Percentiles rank a stretch among this genome's conserved stretches.
Evolutionary conservation across 2,888 invertebrate genomes (phyloP).

Genomic region (Harmothoe impar): DNA sequence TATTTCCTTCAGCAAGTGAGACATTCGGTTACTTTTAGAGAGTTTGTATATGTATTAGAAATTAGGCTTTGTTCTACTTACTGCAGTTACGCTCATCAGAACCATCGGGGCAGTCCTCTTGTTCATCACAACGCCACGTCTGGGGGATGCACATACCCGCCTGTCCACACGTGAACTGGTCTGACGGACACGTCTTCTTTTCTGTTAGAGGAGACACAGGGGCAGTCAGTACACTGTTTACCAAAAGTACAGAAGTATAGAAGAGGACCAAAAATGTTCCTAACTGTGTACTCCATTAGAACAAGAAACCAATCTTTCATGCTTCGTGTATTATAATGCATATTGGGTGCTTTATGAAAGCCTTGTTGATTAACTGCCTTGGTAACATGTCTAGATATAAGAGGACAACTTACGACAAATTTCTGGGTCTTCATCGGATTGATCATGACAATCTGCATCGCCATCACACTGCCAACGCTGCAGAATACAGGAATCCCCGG

Average conservation of each 20-base stretch:
- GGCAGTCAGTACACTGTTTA: no score
- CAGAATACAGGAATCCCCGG: constrained; percentile 74
- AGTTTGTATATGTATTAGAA: no score
- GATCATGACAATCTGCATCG: constrained; percentile 86
- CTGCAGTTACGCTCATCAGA: constrained; percentile 74
- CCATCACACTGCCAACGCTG: constrained; percentile 84
- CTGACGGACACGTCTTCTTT: constrained; percentile 68
- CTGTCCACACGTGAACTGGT: constrained; percentile 75
- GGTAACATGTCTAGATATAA: no score
- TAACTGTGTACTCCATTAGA: not conserved
- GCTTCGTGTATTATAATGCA: no score
- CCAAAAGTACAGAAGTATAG: not conserved
- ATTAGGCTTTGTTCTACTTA: no score
- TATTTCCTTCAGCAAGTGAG: no score
- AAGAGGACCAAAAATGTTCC: not conserved
- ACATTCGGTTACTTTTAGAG: no score
- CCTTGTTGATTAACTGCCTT: no score
- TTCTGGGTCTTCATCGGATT: constrained; percentile 62
- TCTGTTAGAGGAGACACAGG: constrained; percentile 47
- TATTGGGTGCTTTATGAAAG: no score
- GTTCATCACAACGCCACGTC: constrained; percentile 75
- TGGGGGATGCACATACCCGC: constrained; percentile 75
- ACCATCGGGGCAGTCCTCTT: constrained; percentile 74
- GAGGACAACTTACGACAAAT: constrained; percentile 51
- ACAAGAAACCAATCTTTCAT: not conserved